A percentile compares a stretch with the other conserved stretches of the same genome.
These are phyloP conservation scores for Zaprionus gabonicus DNA, from an alignment of 1,140 invertebrate genomes.

Conservation along the genomic window DNA sequence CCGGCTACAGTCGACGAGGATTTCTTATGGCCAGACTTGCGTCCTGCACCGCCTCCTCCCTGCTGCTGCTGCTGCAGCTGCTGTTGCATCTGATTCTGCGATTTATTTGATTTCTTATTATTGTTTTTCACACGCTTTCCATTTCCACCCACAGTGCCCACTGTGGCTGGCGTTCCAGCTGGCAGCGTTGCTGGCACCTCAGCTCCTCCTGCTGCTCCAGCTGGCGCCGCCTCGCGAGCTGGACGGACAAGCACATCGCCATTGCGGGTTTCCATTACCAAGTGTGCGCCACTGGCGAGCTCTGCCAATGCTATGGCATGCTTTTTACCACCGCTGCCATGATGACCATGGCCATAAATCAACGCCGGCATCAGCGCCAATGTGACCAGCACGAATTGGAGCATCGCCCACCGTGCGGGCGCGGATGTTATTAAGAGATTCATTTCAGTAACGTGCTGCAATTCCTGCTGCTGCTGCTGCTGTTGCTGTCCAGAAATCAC, in stretches of 20 bases:
- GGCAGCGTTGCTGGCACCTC: slow-evolving; percentile 1
- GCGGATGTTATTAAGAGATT: slow-evolving; percentile 46
- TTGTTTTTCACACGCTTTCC: slow-evolving; percentile 52
- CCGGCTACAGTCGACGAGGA: not conserved
- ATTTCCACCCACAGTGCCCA: not conserved
- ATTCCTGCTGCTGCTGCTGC: not conserved
- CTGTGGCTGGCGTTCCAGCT: slow-evolving; percentile 2
- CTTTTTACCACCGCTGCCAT: slow-evolving; percentile 29
- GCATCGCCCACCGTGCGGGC: slow-evolving; percentile 21
- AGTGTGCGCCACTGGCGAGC: slow-evolving; percentile 41
- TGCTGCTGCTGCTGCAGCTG: not conserved
- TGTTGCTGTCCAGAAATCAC: slow-evolving; percentile 17
- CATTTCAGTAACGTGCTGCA: slow-evolving; percentile 33
- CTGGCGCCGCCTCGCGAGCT: slow-evolving; percentile 43
- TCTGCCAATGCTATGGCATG: slow-evolving; percentile 18
- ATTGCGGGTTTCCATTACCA: slow-evolving; percentile 56
- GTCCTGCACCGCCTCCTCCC: slow-evolving; percentile 16
- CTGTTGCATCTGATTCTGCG: slow-evolving; percentile 45
- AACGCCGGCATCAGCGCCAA: slow-evolving; percentile 50
- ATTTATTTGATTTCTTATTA: slow-evolving; percentile 57
- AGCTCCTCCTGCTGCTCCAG: slow-evolving; percentile 4
- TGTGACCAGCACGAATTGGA: slow-evolving; percentile 40
- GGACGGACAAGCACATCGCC: slow-evolving; percentile 54
- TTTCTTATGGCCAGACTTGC: slow-evolving; percentile 48
- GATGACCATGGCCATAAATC: slow-evolving; percentile 51